Conservation (phyloP, 2,888 invertebrate genomes). For the Arctia plantaginis region DNA sequence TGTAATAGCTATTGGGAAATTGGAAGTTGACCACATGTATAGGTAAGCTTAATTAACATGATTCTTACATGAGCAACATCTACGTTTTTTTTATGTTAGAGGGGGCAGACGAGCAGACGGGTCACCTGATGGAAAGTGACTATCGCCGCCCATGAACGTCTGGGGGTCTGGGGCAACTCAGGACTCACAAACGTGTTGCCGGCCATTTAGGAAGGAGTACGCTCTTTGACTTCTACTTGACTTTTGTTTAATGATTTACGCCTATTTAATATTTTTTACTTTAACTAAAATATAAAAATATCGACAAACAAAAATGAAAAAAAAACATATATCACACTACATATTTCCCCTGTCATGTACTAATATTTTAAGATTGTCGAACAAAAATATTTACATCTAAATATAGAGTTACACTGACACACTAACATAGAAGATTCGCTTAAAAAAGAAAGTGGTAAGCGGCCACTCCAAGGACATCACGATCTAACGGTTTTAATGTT, state of each 20-base stretch:
- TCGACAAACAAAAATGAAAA: background rate
- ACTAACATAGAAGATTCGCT: slow-evolving; percentile 40
- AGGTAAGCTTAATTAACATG: background rate
- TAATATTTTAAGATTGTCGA: background rate
- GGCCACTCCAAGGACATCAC: slow-evolving; percentile 42
- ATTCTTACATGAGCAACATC: no score
- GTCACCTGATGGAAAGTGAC: no score
- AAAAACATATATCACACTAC: background rate
- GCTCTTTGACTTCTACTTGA: no score
- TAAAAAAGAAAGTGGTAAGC: slow-evolving; percentile 50
- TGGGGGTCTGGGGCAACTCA: no score
- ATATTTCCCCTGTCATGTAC: background rate
- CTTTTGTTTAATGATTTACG: background rate
- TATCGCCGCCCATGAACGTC: no score
- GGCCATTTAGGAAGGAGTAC: no score
- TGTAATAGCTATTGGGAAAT: background rate
- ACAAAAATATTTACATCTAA: slow-evolving; percentile 10
- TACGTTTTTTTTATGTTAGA: no score
- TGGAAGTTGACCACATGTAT: background rate
- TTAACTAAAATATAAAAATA: background rate
- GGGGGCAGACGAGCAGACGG: no score
- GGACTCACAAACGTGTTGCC: no score
- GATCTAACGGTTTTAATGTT: slow-evolving; percentile 18
- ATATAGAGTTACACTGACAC: slow-evolving; percentile 40
- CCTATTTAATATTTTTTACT: background rate